phyloP scores from a whole-genome alignment of 2,888 invertebrate genomes.

The Drosophila ezoana region DNA sequence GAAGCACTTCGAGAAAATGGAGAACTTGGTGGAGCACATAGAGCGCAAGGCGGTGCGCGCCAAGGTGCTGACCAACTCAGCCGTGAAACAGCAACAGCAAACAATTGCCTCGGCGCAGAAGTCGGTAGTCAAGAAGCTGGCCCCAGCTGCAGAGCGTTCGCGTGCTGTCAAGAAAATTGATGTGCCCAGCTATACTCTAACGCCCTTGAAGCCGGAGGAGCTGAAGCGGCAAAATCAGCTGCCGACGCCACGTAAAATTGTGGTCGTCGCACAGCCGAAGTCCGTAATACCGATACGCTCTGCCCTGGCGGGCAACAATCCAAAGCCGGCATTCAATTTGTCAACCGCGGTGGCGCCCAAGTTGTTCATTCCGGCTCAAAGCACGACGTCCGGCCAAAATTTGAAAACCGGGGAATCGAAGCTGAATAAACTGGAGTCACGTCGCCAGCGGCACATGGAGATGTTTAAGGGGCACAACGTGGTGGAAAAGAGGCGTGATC shows the following conservation, averaged over 20 bases:
- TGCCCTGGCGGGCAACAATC: not conserved
- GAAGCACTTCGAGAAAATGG: conserved; percentile 88
- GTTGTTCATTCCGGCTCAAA: conserved; percentile 21
- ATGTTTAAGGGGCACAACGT: conserved; percentile 79
- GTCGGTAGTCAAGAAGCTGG: conserved; percentile 23
- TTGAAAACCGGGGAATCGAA: not conserved
- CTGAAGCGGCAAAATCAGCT: conserved; percentile 9
- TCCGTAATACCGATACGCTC: not conserved
- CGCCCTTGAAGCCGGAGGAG: conserved; percentile 13
- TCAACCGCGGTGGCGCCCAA: conserved; percentile 42
- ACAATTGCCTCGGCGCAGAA: conserved; percentile 23
- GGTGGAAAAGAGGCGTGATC: conserved; percentile 43
- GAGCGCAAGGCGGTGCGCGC: conserved; percentile 84
- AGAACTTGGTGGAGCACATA: conserved; percentile 88
- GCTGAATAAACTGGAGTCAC: conserved; percentile 64
- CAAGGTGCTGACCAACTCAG: conserved; percentile 74
- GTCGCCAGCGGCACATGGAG: conserved; percentile 79
- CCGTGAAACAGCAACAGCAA: conserved; percentile 41
- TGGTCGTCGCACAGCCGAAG: conserved; percentile 13
- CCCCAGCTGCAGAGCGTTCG: conserved; percentile 27
- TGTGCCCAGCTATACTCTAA: conserved; percentile 14
- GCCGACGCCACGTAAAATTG: conserved; percentile 21
- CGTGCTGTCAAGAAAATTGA: conserved; percentile 60
- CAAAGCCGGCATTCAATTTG: conserved; percentile 63
- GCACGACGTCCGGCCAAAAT: not conserved